A percentile compares a stretch with the other conserved stretches of the same genome.
Evolutionary conservation across 2,888 invertebrate genomes (phyloP).

Genomic region (Agrotis exclamationis): DNA sequence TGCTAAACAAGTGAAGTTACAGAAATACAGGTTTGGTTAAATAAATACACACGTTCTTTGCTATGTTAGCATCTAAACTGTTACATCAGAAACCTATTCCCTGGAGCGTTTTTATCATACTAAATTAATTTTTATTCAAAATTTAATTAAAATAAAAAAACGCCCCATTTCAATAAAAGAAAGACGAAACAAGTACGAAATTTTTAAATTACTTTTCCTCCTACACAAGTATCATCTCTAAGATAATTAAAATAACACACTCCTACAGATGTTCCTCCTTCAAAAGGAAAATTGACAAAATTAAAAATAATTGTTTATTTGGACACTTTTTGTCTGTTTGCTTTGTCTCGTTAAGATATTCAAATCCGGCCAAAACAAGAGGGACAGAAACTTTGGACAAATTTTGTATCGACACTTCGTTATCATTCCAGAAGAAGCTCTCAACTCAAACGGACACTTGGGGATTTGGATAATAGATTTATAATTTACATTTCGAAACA

Average conservation of each 20-base stretch:
- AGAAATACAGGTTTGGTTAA: too few relatives aligned
- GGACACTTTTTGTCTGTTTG: conserved; percentile 46
- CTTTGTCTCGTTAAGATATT: conserved; percentile 63
- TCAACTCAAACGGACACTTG: conserved; percentile 65
- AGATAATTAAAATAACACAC: conserved; percentile 47
- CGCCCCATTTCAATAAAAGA: not conserved
- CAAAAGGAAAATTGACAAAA: conserved; percentile 51
- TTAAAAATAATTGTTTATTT: conserved; percentile 62
- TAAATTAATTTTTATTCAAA: not conserved
- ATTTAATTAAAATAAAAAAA: not conserved
- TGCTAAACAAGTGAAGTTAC: too few relatives aligned
- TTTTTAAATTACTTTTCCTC: conserved; percentile 25
- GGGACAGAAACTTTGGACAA: conserved; percentile 58
- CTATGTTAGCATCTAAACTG: too few relatives aligned
- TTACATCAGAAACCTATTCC: too few relatives aligned
- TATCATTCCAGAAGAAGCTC: conserved; percentile 60
- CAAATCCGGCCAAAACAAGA: conserved; percentile 63
- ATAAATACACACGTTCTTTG: too few relatives aligned
- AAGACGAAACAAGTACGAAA: conserved; percentile 1
- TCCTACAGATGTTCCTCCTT: conserved; percentile 22
- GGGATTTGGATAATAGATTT: conserved; percentile 64
- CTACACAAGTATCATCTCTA: conserved; percentile 10
- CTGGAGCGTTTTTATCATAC: too few relatives aligned
- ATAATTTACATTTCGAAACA: conserved; percentile 62
- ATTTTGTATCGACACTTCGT: conserved; percentile 66